phyloP scores from a whole-genome alignment of 1,140 invertebrate species.

The Drosophila prosaltans region DNA sequence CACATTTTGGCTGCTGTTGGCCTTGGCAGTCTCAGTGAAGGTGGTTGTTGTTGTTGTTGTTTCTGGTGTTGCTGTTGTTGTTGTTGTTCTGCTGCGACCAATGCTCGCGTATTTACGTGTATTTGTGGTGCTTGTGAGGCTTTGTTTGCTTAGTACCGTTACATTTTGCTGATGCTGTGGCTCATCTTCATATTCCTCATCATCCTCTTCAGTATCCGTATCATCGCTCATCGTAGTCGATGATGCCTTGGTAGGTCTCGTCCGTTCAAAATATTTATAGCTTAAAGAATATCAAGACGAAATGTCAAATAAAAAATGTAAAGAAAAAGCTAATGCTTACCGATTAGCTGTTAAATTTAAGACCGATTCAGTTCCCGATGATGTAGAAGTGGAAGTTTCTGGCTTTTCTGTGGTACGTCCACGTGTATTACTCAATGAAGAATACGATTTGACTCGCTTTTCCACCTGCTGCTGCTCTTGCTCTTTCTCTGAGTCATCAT shows the following conservation, averaged over 20 bases:
- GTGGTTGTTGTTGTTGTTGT: conserved; percentile 73
- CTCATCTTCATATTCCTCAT: conserved; percentile 66
- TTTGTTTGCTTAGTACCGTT: conserved; percentile 77
- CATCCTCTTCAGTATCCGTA: conserved; percentile 39
- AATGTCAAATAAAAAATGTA: neutral
- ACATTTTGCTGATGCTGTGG: conserved; percentile 65
- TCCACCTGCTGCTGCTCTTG: conserved; percentile 69
- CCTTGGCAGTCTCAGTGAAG: conserved; percentile 69
- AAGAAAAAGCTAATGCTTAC: conserved; percentile 9
- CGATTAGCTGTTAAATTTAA: conserved; percentile 60
- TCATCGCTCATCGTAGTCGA: conserved; percentile 22
- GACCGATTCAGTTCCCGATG: conserved; percentile 33
- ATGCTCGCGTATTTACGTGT: conserved; percentile 79
- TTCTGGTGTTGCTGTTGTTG: conserved; percentile 64
- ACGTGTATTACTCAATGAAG: conserved; percentile 59
- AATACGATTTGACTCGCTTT: conserved; percentile 61
- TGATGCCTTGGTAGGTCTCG: conserved; percentile 61
- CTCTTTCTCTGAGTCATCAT: conserved; percentile 58
- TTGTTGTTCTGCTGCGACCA: conserved; percentile 72
- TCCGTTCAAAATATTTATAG: conserved; percentile 73
- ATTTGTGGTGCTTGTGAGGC: conserved; percentile 54
- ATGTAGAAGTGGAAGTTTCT: conserved; percentile 16
- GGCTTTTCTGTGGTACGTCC: conserved; percentile 43
- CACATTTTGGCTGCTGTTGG: conserved; percentile 58
- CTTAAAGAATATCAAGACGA: conserved; percentile 36